Evolutionary conservation across 2,888 invertebrate genomes (phyloP).

Genomic region (Beris chalybata): DNA sequence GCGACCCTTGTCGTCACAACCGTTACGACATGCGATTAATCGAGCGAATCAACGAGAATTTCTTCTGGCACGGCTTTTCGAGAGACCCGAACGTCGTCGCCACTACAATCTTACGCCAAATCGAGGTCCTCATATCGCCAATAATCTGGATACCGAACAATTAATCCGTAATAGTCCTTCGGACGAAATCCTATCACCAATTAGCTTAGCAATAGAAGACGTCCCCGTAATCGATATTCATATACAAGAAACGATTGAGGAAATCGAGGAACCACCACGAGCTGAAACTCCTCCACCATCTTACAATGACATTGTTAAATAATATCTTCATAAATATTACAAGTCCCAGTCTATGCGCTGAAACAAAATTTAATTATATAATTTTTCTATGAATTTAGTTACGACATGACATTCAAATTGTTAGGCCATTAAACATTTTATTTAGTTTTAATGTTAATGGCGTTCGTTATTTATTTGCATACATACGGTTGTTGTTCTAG

Average conservation of each 20-base stretch:
- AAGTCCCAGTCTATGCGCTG: no score
- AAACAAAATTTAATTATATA: background rate
- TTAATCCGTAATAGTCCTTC: slow-evolving; percentile 12
- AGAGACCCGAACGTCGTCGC: slow-evolving; percentile 19
- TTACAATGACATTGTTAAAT: slow-evolving; percentile 49
- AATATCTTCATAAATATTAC: background rate
- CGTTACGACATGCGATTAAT: slow-evolving; percentile 7
- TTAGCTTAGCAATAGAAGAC: slow-evolving; percentile 5
- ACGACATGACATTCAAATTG: no score
- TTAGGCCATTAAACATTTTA: no score
- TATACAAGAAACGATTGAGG: background rate
- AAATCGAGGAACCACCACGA: background rate
- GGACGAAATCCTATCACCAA: slow-evolving; percentile 1
- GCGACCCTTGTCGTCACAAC: background rate
- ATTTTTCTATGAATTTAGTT: background rate
- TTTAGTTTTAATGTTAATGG: no score
- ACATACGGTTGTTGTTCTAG: no score
- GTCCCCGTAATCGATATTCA: background rate
- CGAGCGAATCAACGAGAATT: slow-evolving; percentile 21
- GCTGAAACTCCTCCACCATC: slow-evolving; percentile 53
- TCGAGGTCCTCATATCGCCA: background rate
- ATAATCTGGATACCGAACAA: slow-evolving; percentile 22
- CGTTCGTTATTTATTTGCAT: no score
- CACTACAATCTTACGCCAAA: slow-evolving; percentile 3
- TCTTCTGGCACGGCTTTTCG: slow-evolving; percentile 15